These are phyloP conservation scores for Chondrosia reniformis DNA, from an alignment of 37 sponge, comb jelly and placozoan species.

Conservation along the genomic window DNA sequence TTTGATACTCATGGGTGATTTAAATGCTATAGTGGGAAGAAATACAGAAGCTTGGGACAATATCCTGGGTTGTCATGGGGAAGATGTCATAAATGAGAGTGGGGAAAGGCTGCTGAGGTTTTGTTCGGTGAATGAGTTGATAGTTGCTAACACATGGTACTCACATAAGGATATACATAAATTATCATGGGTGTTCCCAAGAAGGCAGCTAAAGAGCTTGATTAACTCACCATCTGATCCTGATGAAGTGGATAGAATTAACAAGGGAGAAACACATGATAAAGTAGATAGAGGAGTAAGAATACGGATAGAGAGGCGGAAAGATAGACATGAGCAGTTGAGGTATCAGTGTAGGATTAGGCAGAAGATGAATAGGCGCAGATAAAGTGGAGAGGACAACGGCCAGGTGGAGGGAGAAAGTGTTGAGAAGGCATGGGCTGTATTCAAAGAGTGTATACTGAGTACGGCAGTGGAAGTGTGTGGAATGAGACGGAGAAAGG, in stretches of 20 bases:
- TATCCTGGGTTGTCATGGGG: conserved; percentile 1
- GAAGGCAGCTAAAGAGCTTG: not conserved
- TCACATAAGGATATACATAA: not conserved
- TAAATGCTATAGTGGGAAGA: not conserved
- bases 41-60: not conserved
- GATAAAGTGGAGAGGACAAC: not conserved
- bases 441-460: not conserved
- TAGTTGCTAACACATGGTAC: conserved; percentile 2
- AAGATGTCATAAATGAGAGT: conserved; percentile 2
- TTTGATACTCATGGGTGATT: not conserved
- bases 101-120: not conserved
- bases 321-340: not conserved
- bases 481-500: not conserved
- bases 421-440: not conserved
- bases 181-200: not conserved
- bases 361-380: not conserved
- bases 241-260: not conserved
- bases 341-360: not conserved
- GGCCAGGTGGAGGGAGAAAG: not conserved
- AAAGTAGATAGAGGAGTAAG: not conserved
- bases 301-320: not conserved
- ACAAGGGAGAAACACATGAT: not conserved
- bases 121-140: conserved; percentile 2
- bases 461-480: conserved; percentile 1
- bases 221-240: not conserved